Evolutionary conservation across 2,113 vertebrate species (phyloP).

Genomic region (Acanthochromis polyacanthus): DNA sequence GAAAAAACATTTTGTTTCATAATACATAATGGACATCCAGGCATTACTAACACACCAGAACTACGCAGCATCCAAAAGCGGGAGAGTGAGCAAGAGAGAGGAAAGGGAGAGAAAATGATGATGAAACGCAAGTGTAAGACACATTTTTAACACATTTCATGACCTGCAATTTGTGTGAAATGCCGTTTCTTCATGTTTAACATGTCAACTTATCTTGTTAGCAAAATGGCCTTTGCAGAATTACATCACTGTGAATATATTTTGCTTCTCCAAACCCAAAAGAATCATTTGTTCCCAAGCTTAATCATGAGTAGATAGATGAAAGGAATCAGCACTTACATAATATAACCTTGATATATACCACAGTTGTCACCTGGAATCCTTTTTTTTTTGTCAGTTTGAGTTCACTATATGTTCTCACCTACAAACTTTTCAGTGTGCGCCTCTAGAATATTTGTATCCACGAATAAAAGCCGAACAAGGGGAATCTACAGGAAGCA

Average conservation of each 20-base stretch:
- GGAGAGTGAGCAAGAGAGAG: constrained; percentile 14
- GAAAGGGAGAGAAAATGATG: constrained; percentile 67
- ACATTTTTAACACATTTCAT: constrained; percentile 61
- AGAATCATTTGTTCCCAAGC: constrained; percentile 1
- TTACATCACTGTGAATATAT: constrained; percentile 21
- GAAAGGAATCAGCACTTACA: background rate
- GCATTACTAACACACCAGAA: constrained; percentile 35
- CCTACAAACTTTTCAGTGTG: background rate
- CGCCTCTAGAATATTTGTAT: background rate
- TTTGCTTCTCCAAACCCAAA: constrained; percentile 23
- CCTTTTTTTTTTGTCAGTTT: constrained; percentile 11
- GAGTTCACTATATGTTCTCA: background rate
- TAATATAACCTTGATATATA: constrained; percentile 10
- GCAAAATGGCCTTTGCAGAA: constrained; percentile 40
- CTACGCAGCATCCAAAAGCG: background rate
- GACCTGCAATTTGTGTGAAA: constrained; percentile 65
- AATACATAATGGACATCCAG: constrained; percentile 53
- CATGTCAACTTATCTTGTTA: constrained; percentile 40
- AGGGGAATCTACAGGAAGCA: constrained; percentile 51
- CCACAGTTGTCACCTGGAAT: constrained; percentile 1
- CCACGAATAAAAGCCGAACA: background rate
- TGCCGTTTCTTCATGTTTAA: constrained; percentile 52
- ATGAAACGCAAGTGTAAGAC: constrained; percentile 81
- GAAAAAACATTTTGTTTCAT: constrained; percentile 31
- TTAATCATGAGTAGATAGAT: background rate